Conservation (phyloP, 2,797 vertebrate species). For the Garrulus glandarius region DNA sequence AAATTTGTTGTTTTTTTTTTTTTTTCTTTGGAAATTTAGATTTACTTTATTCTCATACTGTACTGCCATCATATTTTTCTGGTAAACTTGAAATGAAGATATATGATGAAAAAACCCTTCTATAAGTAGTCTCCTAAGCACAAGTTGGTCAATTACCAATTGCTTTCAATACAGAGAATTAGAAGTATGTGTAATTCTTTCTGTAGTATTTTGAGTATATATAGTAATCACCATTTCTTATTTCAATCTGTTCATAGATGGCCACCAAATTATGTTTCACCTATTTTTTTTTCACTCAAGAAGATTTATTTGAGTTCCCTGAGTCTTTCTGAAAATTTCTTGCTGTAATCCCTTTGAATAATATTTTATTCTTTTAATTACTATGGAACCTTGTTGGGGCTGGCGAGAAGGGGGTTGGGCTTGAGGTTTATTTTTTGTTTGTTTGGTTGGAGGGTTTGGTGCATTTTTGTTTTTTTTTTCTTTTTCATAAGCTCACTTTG, state of each 20-base stretch:
- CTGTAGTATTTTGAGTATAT: neutral
- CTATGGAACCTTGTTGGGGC: neutral
- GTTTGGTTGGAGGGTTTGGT: accelerated
- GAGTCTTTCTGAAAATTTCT: neutral
- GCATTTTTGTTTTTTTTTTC: neutral
- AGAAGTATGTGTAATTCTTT: neutral
- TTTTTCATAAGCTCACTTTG: neutral
- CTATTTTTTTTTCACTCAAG: neutral
- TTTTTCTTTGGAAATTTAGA: neutral
- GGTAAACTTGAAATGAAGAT: neutral
- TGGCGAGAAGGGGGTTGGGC: accelerated
- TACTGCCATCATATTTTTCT: neutral
- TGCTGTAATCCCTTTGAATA: neutral
- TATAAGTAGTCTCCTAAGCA: neutral
- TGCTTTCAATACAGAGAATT: neutral
- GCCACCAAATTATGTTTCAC: neutral
- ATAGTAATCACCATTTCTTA: neutral
- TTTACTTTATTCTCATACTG: neutral
- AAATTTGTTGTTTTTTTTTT: neutral
- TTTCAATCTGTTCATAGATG: neutral
- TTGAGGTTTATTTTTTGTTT: neutral
- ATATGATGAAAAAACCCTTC: neutral
- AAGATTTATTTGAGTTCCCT: neutral
- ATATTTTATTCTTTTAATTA: neutral
- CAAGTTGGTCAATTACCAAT: neutral